Percentiles rank a stretch among this genome's conserved stretches.
Conservation (phyloP, 2,113 vertebrate species). For the Poeciliopsis turrubarensis region DNA sequence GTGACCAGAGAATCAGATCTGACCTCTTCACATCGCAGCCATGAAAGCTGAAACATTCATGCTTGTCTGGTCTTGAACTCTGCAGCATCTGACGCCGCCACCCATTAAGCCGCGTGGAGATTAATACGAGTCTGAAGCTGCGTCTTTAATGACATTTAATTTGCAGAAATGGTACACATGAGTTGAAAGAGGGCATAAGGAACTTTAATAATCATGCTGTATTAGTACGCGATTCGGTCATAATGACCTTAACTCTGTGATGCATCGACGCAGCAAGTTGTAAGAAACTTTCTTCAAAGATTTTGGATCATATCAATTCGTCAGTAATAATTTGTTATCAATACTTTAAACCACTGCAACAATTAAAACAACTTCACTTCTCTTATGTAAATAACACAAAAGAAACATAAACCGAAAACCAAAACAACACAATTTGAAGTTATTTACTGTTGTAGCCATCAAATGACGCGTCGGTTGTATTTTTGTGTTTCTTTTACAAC, state of each 20-base stretch:
- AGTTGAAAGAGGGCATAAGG: neutral
- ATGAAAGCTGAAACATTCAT: conserved; percentile 19
- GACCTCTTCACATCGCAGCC: conserved; percentile 7
- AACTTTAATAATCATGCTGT: neutral
- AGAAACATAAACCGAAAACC: no score
- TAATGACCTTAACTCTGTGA: neutral
- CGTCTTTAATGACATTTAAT: neutral
- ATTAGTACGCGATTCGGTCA: neutral
- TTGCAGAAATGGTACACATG: neutral
- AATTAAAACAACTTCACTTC: no score
- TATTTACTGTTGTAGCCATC: no score
- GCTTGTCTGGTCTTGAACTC: conserved; percentile 1
- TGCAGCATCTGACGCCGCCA: neutral
- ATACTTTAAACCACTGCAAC: no score
- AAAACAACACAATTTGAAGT: no score
- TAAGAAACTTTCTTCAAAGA: neutral
- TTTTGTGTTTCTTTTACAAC: no score
- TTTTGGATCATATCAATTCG: neutral
- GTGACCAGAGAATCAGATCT: conserved; percentile 7
- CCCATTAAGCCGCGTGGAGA: neutral
- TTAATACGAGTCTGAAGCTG: conserved; percentile 10
- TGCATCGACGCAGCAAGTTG: neutral
- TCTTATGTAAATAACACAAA: no score
- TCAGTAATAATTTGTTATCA: no score
- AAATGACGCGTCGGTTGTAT: no score